These are phyloP conservation scores for Paedocypris micromegethes DNA, from an alignment of 2,797 vertebrate species.

Conservation along the genomic window DNA sequence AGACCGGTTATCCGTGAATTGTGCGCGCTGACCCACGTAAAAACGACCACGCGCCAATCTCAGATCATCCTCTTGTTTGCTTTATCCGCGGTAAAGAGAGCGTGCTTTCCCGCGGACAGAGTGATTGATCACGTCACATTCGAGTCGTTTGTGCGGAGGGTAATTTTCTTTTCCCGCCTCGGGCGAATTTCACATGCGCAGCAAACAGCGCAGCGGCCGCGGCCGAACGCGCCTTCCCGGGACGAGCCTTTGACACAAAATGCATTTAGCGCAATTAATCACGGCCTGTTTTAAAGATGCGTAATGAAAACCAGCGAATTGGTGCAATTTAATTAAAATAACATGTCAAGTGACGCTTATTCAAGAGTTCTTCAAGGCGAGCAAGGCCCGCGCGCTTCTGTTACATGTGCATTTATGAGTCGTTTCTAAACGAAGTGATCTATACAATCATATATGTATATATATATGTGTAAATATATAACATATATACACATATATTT, in stretches of 20 bases:
- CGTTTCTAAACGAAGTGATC: too few relatives aligned
- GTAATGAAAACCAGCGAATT: conserved; percentile 2
- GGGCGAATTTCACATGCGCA: conserved; percentile 60
- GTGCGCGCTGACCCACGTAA: background rate
- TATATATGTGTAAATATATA: too few relatives aligned
- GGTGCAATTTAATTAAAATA: conserved; percentile 22
- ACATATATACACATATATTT: too few relatives aligned
- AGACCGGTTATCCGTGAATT: too few relatives aligned
- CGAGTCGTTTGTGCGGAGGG: conserved; percentile 67
- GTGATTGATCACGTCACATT: conserved; percentile 74
- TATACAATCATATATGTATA: too few relatives aligned
- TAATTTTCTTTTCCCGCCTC: conserved; percentile 67
- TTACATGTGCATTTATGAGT: background rate
- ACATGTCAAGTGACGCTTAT: conserved; percentile 10
- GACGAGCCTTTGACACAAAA: conserved; percentile 27
- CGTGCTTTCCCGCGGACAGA: conserved; percentile 65
- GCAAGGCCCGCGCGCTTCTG: too few relatives aligned
- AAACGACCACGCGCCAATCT: conserved; percentile 3
- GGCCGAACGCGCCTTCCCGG: conserved; percentile 32
- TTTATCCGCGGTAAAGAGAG: conserved; percentile 30
- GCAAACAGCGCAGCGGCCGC: conserved; percentile 64
- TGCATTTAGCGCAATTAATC: conserved; percentile 32
- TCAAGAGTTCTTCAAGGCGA: conserved; percentile 3
- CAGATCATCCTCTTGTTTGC: conserved; percentile 1
- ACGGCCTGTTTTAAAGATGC: conserved; percentile 20